Evolutionary conservation across 2,888 invertebrate species (phyloP).

Genomic region (Tholera decimalis): DNA sequence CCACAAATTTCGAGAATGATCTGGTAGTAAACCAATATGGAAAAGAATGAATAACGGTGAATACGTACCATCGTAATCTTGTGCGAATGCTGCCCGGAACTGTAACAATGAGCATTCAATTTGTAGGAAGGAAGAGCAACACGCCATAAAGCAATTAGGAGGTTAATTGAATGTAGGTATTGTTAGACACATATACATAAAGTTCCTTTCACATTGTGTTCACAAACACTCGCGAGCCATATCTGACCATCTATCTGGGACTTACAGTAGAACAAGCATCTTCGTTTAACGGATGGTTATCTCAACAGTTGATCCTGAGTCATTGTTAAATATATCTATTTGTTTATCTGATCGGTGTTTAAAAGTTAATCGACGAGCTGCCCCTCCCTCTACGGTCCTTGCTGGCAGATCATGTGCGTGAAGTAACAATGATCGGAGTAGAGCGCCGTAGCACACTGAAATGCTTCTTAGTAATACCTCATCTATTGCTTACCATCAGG

Average conservation of each 20-base stretch:
- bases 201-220: conserved; percentile 67
- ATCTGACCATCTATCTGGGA: conserved; percentile 60
- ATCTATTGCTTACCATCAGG: too few relatives aligned
- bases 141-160: conserved; percentile 77
- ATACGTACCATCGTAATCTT: conserved; percentile 90
- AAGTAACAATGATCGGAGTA: conserved; percentile 11
- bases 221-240: conserved; percentile 41
- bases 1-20: conserved; percentile 23
- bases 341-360: conserved; percentile 41
- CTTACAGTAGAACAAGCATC: conserved; percentile 52
- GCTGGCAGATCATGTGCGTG: conserved; percentile 4
- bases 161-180: conserved; percentile 75
- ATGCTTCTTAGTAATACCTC: too few relatives aligned
- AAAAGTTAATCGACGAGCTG: conserved; percentile 34
- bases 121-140: conserved; percentile 77
- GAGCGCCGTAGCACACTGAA: too few relatives aligned
- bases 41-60: conserved; percentile 58
- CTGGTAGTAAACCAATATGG: conserved; percentile 23
- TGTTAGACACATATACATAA: conserved; percentile 65
- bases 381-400: too few relatives aligned
- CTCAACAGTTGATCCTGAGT: conserved; percentile 40
- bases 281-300: conserved; percentile 50
- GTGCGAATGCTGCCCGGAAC: conserved; percentile 82
- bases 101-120: conserved; percentile 88
- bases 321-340: conserved; percentile 52